phyloP scores from a whole-genome alignment of 2,888 invertebrate species.

The Lottia scabra region DNA sequence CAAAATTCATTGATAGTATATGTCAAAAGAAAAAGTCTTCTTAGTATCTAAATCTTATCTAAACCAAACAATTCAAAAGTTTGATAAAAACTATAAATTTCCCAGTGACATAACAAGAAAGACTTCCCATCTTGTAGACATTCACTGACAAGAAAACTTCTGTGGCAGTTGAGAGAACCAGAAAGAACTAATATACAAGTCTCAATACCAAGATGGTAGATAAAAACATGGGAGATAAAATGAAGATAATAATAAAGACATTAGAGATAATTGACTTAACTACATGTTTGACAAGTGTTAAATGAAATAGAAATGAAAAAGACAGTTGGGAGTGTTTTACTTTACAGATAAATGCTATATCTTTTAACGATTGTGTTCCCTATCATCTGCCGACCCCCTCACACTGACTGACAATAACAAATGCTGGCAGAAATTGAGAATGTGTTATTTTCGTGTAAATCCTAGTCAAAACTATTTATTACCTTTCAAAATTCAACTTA shows the following conservation, averaged over 20 bases:
- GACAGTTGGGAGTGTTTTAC: slow-evolving; percentile 6
- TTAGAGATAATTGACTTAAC: background rate
- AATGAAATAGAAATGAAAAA: background rate
- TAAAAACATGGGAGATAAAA: background rate
- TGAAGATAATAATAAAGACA: slow-evolving; percentile 1
- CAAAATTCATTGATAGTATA: too few relatives aligned
- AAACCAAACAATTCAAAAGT: too few relatives aligned
- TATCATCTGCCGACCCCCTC: background rate
- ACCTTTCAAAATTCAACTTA: background rate
- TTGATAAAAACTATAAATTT: too few relatives aligned
- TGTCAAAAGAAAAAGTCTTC: too few relatives aligned
- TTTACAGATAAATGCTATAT: slow-evolving; percentile 1
- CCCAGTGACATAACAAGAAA: too few relatives aligned
- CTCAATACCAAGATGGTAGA: too few relatives aligned
- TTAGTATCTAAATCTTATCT: too few relatives aligned
- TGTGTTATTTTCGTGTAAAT: background rate
- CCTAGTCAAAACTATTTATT: slow-evolving; percentile 2
- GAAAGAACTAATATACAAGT: too few relatives aligned
- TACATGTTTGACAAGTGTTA: slow-evolving; percentile 1
- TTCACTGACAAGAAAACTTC: too few relatives aligned
- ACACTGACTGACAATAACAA: background rate
- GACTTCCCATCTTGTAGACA: too few relatives aligned
- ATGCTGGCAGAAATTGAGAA: background rate
- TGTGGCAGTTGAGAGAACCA: too few relatives aligned
- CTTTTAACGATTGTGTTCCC: background rate